Evolutionary conservation across 2,797 vertebrate genomes (phyloP).

Genomic region (Paedocypris micromegethes): DNA sequence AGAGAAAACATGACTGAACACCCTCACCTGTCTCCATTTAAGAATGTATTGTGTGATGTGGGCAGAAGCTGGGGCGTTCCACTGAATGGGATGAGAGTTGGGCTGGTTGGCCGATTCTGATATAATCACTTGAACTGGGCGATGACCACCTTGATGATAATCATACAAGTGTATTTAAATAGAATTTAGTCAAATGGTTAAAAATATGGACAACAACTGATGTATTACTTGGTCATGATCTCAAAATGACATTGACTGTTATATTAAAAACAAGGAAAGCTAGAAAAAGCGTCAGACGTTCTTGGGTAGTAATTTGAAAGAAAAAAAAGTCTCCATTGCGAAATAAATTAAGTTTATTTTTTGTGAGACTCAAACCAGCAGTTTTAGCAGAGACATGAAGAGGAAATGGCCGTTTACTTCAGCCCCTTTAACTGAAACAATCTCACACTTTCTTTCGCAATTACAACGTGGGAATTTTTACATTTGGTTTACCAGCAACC

Average conservation of each 20-base stretch:
- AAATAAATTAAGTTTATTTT: slow-evolving; percentile 6
- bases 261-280: neutral
- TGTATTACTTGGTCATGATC: too few relatives aligned
- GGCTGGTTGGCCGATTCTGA: slow-evolving; percentile 86
- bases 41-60: slow-evolving; percentile 92
- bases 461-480: slow-evolving; percentile 13
- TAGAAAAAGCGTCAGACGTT: too few relatives aligned
- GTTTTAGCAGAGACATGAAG: slow-evolving; percentile 47
- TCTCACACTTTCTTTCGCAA: slow-evolving; percentile 2
- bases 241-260: neutral
- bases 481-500: slow-evolving; percentile 2
- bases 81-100: slow-evolving; percentile 94
- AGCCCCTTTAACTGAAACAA: slow-evolving; percentile 20
- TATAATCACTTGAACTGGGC: slow-evolving; percentile 91
- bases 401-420: slow-evolving; percentile 34
- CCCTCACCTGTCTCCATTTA: slow-evolving; percentile 86
- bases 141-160: slow-evolving; percentile 67
- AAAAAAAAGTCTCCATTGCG: slow-evolving; percentile 2
- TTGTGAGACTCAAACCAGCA: slow-evolving; percentile 65
- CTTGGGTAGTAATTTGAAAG: slow-evolving; percentile 9
- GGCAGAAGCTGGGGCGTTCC: slow-evolving; percentile 81
- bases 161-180: too few relatives aligned
- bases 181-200: too few relatives aligned
- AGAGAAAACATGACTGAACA: neutral
- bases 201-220: too few relatives aligned